These are phyloP conservation scores for Chelonus insularis DNA, from an alignment of 1,140 invertebrate species.

Conservation along the genomic window DNA sequence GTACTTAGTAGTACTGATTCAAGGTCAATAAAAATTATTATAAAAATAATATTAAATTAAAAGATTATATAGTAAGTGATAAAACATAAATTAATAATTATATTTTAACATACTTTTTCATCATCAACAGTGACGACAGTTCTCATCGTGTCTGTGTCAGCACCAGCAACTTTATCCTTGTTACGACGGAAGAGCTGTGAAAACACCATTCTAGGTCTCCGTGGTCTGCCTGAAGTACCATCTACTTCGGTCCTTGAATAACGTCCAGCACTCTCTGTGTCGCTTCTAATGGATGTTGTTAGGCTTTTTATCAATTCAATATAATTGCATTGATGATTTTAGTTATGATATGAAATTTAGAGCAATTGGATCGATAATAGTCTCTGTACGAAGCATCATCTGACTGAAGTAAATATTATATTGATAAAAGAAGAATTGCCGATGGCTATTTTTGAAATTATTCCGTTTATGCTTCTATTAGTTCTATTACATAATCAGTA, in stretches of 20 bases:
- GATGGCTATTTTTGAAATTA: too few species aligned
- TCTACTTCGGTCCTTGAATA: constrained; percentile 57
- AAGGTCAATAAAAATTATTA: not conserved
- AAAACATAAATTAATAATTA: not conserved
- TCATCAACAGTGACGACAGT: constrained; percentile 56
- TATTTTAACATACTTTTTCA: constrained; percentile 47
- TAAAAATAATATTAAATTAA: not conserved
- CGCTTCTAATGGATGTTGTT: constrained; percentile 45
- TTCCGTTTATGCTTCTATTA: too few species aligned
- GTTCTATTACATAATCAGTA: too few species aligned
- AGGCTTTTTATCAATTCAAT: not conserved
- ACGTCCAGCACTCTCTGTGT: constrained; percentile 58
- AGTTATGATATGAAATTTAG: too few species aligned
- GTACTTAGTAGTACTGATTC: not conserved
- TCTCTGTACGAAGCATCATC: too few species aligned
- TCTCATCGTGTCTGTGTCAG: constrained; percentile 55
- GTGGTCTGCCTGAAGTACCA: constrained; percentile 36
- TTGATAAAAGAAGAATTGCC: too few species aligned
- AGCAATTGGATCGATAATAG: too few species aligned
- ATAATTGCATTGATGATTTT: too few species aligned
- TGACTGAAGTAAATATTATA: too few species aligned
- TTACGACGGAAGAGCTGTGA: constrained; percentile 53
- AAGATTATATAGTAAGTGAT: not conserved
- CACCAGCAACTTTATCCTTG: constrained; percentile 57
- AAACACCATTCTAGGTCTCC: constrained; percentile 48